phyloP scores from a whole-genome alignment of 2,888 invertebrate genomes.

The Epsilonema sp. region DNA sequence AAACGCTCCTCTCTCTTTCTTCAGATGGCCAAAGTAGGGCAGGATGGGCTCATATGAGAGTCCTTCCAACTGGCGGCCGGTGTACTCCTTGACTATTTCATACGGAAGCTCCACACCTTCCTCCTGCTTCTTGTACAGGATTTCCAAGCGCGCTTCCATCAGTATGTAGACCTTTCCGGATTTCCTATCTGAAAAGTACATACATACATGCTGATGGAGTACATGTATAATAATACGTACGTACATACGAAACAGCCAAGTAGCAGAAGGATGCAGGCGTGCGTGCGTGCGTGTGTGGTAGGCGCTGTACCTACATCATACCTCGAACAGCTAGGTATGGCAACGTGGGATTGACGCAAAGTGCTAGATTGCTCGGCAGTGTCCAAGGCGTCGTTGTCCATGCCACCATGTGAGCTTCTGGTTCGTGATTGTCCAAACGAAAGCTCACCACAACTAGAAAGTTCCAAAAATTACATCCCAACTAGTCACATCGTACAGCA shows the following conservation, averaged over 20 bases:
- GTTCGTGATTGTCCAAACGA: slow-evolving; percentile 46
- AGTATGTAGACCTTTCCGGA: slow-evolving; percentile 44
- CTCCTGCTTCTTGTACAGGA: slow-evolving; percentile 45
- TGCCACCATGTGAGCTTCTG: slow-evolving; percentile 42
- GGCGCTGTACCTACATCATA: too few relatives aligned
- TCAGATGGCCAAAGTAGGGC: slow-evolving; percentile 53
- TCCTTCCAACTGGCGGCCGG: slow-evolving; percentile 56
- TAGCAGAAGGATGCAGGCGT: too few relatives aligned
- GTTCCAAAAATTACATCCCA: too few relatives aligned
- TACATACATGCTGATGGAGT: too few relatives aligned
- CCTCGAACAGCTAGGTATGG: too few relatives aligned
- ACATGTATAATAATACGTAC: too few relatives aligned
- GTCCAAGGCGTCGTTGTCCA: slow-evolving; percentile 99
- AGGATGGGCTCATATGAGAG: slow-evolving; percentile 68
- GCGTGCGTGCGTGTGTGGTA: too few relatives aligned
- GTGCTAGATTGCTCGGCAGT: slow-evolving; percentile 77
- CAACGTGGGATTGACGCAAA: slow-evolving; percentile 78
- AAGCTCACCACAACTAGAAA: slow-evolving; percentile 57
- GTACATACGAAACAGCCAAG: too few relatives aligned
- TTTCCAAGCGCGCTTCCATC: slow-evolving; percentile 57
- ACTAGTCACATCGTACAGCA: too few relatives aligned
- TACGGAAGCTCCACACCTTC: too few relatives aligned
- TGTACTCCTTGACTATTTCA: slow-evolving; percentile 48
- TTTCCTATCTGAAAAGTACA: not conserved
- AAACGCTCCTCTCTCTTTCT: slow-evolving; percentile 45